Percentiles rank a stretch among this genome's conserved stretches.
Conservation (phyloP, 2,888 invertebrate species). For the Aphodius granarius region DNA sequence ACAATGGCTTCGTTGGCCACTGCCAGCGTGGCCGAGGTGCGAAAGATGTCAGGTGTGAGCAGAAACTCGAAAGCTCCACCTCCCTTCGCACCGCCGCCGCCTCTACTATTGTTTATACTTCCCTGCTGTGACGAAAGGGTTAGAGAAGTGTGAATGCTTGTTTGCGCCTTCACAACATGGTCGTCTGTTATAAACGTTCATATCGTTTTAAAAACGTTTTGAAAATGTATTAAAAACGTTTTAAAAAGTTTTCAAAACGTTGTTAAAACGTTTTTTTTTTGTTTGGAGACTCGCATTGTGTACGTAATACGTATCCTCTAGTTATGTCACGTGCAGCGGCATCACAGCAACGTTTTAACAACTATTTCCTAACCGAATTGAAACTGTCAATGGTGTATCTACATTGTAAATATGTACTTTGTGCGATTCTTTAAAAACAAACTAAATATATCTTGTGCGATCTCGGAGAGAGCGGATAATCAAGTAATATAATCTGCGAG, state of each 20-base stretch:
- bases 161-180: background rate
- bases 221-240: too few species aligned
- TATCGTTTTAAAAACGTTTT: too few species aligned
- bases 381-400: too few species aligned
- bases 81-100: constrained; percentile 27
- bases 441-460: constrained; percentile 1
- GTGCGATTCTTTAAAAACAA: background rate
- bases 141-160: constrained; percentile 35
- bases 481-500: background rate
- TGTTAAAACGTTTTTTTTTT: too few species aligned
- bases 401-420: too few species aligned
- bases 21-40: constrained; percentile 20
- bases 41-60: constrained; percentile 34
- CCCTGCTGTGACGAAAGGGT: constrained; percentile 32
- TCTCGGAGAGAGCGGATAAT: background rate
- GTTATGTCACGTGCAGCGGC: too few species aligned
- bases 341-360: too few species aligned
- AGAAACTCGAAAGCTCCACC: constrained; percentile 34
- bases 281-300: too few species aligned
- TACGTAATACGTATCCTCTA: too few species aligned
- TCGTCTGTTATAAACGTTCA: constrained; percentile 8
- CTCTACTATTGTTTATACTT: background rate
- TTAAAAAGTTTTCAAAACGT: too few species aligned
- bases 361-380: too few species aligned
- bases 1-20: background rate